phyloP scores from a whole-genome alignment of 1,140 invertebrate species.

The Physella acuta region DNA sequence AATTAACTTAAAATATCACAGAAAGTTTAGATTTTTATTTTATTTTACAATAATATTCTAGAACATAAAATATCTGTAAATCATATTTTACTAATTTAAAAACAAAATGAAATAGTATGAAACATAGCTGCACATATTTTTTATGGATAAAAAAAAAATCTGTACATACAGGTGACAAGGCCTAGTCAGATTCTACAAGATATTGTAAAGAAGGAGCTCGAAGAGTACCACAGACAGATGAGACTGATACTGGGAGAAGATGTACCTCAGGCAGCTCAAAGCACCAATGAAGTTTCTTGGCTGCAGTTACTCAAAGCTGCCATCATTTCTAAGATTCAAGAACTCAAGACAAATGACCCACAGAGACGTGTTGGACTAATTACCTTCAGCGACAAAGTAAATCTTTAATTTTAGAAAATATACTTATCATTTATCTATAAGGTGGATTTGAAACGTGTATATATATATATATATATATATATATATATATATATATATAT shows the following conservation, averaged over 20 bases:
- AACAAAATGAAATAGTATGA: background rate
- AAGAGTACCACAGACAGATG: background rate
- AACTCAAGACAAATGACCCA: background rate
- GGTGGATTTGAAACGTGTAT: background rate
- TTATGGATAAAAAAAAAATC: too few species aligned
- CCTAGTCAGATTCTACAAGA: background rate
- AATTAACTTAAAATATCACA: background rate
- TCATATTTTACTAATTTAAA: background rate
- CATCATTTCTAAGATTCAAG: background rate
- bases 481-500: background rate
- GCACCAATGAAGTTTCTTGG: background rate
- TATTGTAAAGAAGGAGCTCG: background rate
- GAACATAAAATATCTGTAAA: background rate
- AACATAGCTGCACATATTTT: background rate
- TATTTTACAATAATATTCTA: background rate
- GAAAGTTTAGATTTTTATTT: background rate
- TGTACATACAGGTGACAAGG: too few species aligned
- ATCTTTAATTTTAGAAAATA: background rate
- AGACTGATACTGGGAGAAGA: background rate
- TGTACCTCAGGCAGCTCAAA: background rate
- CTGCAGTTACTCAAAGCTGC: background rate
- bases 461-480: background rate
- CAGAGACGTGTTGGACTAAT: background rate
- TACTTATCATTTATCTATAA: background rate
- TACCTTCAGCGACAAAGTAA: background rate